Base-by-base conservation (phyloP, 2,113 vertebrate genomes). In the Ancistrus triradiatus region DNA sequence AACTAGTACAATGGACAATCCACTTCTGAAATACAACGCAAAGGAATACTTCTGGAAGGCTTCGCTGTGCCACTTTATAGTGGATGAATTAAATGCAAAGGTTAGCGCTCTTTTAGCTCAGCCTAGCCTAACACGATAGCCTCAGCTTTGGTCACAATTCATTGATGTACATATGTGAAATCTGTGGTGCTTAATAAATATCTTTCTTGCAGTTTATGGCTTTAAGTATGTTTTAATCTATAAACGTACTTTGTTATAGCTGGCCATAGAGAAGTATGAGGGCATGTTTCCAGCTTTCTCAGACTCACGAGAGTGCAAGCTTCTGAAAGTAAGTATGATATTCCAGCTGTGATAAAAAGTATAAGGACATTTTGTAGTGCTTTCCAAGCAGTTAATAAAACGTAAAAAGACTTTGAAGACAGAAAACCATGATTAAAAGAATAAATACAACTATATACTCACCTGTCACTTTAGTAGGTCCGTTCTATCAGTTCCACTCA, bases 11-110 rank as follows among this genome's bases (percentile, higher is more conserved):
- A 99, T 99, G 96, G 96, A 99, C 76, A 99, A 98, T 49, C 94
- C 95, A 55, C 75, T 99, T 72, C 77, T 99, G 77, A 99, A 98
- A 84, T 98, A 98, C 67, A 98, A 96, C 1, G 95, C 96, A 1
- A 98, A 98, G 74, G 96, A 99, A 64, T 98, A 98, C 79, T 99
- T 99, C 88, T 98, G 98, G 82, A 99, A 98, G 80, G 96, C 95
- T 0, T 94, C 95, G 0, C 88, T 98, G 52, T 99, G 96, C 73
- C 96, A 99, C 81, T 98, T 99, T 81, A 98, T 98, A 0, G 95
- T 99, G 62, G 96, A 99, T 14, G 95, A 98, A 62, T 85, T 99
- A 77, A 99, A 99, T 1, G 96, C 96, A 0, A 98, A 98, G 92
- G 96, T 98, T 63, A 28, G 66, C 58, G 25, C n/a, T 10, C 3